These are phyloP conservation scores for Acanthochromis polyacanthus DNA, from an alignment of 2,113 vertebrate species.

Conservation along the genomic window DNA sequence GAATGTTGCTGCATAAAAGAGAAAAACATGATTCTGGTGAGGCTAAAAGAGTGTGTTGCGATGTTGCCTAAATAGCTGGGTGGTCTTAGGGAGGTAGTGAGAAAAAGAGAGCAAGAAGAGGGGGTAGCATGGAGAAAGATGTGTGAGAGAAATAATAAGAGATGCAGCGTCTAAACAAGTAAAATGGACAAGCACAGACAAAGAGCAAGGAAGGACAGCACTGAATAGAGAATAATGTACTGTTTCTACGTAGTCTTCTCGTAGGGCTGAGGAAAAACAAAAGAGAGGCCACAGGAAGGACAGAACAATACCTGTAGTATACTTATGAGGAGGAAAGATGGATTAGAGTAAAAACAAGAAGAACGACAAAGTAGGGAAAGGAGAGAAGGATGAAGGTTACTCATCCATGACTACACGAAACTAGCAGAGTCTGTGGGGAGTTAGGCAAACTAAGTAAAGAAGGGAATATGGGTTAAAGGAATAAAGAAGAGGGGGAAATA, in stretches of 20 bases:
- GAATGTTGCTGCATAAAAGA: background rate
- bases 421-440: conserved; percentile 16
- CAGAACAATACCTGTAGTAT: background rate
- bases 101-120: background rate
- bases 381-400: conserved; percentile 10
- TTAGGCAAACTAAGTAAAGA: background rate
- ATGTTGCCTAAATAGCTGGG: conserved; percentile 20
- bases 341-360: background rate
- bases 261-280: conserved; percentile 3
- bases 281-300: background rate
- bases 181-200: background rate
- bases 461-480: background rate
- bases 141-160: conserved; percentile 3
- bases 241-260: background rate
- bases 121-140: background rate
- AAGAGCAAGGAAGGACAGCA: background rate
- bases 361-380: conserved; percentile 14
- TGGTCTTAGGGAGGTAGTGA: conserved; percentile 18
- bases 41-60: background rate
- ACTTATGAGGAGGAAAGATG: conserved; percentile 1
- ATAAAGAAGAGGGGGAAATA: background rate
- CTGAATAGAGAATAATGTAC: background rate
- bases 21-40: background rate
- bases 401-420: conserved; percentile 49
- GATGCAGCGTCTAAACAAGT: conserved; percentile 14